Conservation (phyloP, 2,113 vertebrate species). For the Pristiophorus japonicus region DNA sequence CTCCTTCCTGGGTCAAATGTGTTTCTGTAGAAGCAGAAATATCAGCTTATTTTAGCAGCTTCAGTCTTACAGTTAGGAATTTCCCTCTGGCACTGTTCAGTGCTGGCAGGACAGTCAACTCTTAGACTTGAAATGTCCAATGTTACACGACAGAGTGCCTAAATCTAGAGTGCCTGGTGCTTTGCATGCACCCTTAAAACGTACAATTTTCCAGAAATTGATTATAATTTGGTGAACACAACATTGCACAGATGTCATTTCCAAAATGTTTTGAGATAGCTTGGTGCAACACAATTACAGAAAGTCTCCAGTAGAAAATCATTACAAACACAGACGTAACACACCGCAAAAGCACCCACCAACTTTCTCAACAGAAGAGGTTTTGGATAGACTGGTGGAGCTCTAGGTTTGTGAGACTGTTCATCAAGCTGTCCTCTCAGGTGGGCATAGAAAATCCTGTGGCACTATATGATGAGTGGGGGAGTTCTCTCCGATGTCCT, state of each 20-base stretch:
- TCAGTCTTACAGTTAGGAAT: neutral
- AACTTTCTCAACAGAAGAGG: neutral
- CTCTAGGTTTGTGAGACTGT: neutral
- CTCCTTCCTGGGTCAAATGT: neutral
- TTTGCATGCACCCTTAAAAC: neutral
- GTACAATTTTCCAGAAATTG: neutral
- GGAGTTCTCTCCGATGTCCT: neutral
- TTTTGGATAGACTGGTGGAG: no score
- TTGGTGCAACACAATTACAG: no score
- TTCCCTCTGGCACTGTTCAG: neutral
- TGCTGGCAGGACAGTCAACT: neutral
- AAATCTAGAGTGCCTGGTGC: neutral
- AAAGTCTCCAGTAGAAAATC: no score
- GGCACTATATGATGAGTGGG: neutral
- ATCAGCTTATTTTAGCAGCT: neutral
- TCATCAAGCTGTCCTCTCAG: neutral
- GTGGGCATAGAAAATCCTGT: neutral
- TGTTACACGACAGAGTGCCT: neutral
- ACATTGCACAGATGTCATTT: no score
- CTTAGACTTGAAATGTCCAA: neutral
- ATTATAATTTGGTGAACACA: neutral
- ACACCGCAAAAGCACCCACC: neutral
- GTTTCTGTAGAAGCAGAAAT: neutral
- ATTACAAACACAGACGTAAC: neutral
- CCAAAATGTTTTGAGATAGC: no score